phyloP scores from a whole-genome alignment of 2,888 invertebrate species.

The Mesodorylaimus sp. region DNA sequence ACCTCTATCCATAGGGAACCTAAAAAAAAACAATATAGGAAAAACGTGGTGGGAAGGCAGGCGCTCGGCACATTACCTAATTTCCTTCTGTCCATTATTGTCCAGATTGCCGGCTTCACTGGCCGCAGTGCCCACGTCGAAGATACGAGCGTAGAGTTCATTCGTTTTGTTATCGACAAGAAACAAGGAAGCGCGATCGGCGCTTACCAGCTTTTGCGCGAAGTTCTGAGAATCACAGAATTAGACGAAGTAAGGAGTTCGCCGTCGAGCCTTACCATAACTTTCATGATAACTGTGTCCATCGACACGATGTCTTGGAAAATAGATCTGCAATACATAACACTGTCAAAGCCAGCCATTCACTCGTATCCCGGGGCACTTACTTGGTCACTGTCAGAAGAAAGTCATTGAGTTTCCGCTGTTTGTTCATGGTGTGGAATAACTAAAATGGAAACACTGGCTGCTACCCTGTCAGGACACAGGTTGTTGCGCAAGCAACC shows the following conservation, averaged over 20 bases:
- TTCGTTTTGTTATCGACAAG: constrained; percentile 52
- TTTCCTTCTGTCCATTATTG: constrained; percentile 20
- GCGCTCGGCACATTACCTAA: constrained; percentile 13
- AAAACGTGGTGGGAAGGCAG: not conserved
- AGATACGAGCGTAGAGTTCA: constrained; percentile 61
- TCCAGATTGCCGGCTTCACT: constrained; percentile 18
- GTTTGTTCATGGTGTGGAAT: constrained; percentile 49
- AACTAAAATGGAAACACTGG: constrained; percentile 33
- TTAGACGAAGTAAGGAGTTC: not conserved
- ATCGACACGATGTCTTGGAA: constrained; percentile 71
- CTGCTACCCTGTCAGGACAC: too few relatives aligned
- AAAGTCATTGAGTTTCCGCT: constrained; percentile 53
- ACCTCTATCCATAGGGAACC: constrained; percentile 55
- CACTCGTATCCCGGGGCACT: constrained; percentile 25
- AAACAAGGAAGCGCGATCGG: constrained; percentile 64
- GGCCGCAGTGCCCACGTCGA: constrained; percentile 40
- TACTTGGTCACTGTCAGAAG: constrained; percentile 57
- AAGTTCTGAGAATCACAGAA: constrained; percentile 47
- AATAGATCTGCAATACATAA: constrained; percentile 51
- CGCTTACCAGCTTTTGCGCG: constrained; percentile 58
- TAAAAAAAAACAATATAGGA: constrained; percentile 15
- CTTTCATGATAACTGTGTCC: constrained; percentile 58
- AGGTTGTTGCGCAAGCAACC: too few relatives aligned
- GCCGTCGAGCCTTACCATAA: constrained; percentile 40
- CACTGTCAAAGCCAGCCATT: constrained; percentile 8